A percentile compares a stretch with the other conserved stretches of the same genome.
These are phyloP conservation scores for Bedellia somnulentella DNA, from an alignment of 2,888 invertebrate genomes.

Conservation along the genomic window DNA sequence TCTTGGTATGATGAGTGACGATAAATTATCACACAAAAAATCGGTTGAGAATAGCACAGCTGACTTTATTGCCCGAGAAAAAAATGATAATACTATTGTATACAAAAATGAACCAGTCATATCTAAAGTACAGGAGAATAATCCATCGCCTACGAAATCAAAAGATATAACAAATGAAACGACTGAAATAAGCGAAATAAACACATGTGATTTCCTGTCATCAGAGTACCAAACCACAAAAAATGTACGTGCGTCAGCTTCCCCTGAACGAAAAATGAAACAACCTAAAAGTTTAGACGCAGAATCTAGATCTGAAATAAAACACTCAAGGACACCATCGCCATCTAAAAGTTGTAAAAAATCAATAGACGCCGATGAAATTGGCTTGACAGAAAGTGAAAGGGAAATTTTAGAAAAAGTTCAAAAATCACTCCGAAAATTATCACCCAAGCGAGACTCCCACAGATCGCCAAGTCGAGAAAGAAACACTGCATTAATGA, in stretches of 20 bases:
- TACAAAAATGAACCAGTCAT: slow-evolving; percentile 10
- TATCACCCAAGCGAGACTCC: slow-evolving; percentile 36
- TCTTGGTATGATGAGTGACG: slow-evolving; percentile 62
- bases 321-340: slow-evolving; percentile 3
- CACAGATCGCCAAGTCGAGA: slow-evolving; percentile 22
- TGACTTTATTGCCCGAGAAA: slow-evolving; percentile 23
- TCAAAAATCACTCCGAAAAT: slow-evolving; percentile 34
- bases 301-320: slow-evolving; percentile 12
- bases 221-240: too few relatives aligned
- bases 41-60: slow-evolving; percentile 12
- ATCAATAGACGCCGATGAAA: slow-evolving; percentile 20
- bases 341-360: slow-evolving; percentile 9
- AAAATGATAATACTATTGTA: slow-evolving; percentile 17
- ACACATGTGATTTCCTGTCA: too few relatives aligned
- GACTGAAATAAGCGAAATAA: too few relatives aligned
- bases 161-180: slow-evolving; percentile 9
- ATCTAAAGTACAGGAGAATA: too few relatives aligned
- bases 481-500: slow-evolving; percentile 25
- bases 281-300: slow-evolving; percentile 17
- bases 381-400: slow-evolving; percentile 34
- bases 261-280: slow-evolving; percentile 13
- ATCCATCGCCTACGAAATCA: too few relatives aligned
- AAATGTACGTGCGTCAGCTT: slow-evolving; percentile 6
- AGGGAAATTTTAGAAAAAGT: slow-evolving; percentile 38
- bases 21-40: slow-evolving; percentile 18